Base-by-base conservation (phyloP, 2,113 vertebrate genomes). In the Sebastes fasciatus region DNA sequence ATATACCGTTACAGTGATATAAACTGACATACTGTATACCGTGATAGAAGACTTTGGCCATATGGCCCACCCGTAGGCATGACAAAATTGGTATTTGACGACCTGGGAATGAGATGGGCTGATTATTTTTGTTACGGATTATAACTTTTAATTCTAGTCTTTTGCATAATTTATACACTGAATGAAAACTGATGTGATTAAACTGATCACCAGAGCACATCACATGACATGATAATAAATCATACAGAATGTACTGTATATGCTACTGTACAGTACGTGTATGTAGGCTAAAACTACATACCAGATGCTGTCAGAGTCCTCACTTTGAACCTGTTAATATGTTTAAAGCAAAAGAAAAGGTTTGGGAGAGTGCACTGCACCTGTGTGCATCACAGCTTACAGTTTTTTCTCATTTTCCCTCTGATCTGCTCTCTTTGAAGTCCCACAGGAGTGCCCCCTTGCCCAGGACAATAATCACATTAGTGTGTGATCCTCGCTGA, bases 401-500 rank as follows among this genome's bases (percentile, higher is more conserved):
- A 68, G 75, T 51, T 67, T 88, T 58, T 42, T 23, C 19, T 26
- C 62, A 42, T 71, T 74, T 84, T 82, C 74, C 51, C 77, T 86
- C 79, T 86, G 89, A 91, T 92, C 70, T 87, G 83, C 60, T 88
- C 85, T 80, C 92, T 95, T 95, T 96, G 94, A 96, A 94, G 94
- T 94, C 87, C 79, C 77, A 69, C 86, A 78, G 92, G 86, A 90
- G 80, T 51, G 77, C 63, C 81, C 80, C 75, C 82, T 82, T 75
- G 73, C 91, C 88, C 85, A 61, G 91, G 91, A 94, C 94, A 92
- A 89, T 93, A 93, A 95, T 95, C 93, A 93, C 89, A 95, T 95
- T 95, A 94, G 80, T 71, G 93, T 89, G 91, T 91, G 93, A 95
- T 93, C 90, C 86, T 88, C 75, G 55, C 87, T 26, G 88, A 93